Evolutionary conservation across 2,113 vertebrate species (phyloP).

Genomic region (Pyrgilauda ruficollis): DNA sequence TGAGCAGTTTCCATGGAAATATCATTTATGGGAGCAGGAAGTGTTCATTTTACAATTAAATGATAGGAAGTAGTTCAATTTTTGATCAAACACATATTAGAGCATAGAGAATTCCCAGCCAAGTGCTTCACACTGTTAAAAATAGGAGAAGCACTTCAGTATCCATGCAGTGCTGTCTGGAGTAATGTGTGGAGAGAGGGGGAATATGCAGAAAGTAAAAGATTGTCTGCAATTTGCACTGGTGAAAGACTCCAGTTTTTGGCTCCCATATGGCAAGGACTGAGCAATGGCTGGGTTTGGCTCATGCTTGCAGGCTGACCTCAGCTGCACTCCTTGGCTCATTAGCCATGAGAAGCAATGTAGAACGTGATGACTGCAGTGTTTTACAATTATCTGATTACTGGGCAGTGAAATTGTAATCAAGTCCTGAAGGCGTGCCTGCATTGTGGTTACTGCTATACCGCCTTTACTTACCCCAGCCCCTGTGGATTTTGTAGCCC

Average conservation of each 20-base stretch:
- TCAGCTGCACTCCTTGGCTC: neutral
- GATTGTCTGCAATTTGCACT: neutral
- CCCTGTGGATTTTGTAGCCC: neutral
- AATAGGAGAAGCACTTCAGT: neutral
- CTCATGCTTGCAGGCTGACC: neutral
- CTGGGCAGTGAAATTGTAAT: neutral
- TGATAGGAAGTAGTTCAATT: slow-evolving; percentile 44
- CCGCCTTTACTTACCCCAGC: neutral
- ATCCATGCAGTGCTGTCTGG: neutral
- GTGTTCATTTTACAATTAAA: slow-evolving; percentile 58
- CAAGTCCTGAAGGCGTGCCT: neutral
- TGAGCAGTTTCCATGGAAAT: slow-evolving; percentile 68
- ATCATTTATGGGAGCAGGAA: slow-evolving; percentile 4
- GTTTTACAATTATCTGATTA: neutral
- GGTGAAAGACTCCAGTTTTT: neutral
- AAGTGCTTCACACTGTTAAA: slow-evolving; percentile 8
- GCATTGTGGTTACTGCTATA: neutral
- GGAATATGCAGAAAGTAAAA: neutral
- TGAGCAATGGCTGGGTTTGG: neutral
- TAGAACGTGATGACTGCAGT: neutral
- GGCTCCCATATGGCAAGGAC: neutral
- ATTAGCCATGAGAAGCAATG: neutral
- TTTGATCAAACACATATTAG: slow-evolving; percentile 57
- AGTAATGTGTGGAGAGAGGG: neutral
- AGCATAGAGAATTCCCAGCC: slow-evolving; percentile 31